These are phyloP conservation scores for Drosophila simulans DNA, from an alignment of 1,140 invertebrate species.

Conservation along the genomic window DNA sequence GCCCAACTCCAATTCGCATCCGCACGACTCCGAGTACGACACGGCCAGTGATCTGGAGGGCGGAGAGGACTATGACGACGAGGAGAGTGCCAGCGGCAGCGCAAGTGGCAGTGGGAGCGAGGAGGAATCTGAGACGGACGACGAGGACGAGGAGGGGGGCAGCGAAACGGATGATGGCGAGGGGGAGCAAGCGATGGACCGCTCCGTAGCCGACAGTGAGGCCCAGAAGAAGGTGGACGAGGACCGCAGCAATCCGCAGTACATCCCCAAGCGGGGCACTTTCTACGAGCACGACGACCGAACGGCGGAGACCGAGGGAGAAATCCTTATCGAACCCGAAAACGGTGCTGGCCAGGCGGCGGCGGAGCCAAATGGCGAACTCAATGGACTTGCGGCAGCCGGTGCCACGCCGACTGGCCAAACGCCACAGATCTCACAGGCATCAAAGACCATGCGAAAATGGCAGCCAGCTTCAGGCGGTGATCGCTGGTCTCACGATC, in stretches of 20 bases:
- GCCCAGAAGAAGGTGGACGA: constrained; percentile 93
- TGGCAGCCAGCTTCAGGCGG: constrained; percentile 84
- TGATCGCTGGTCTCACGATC: constrained; percentile 95
- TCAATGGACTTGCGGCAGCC: constrained; percentile 53
- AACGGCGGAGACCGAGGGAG: constrained; percentile 88
- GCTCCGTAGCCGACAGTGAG: constrained; percentile 85
- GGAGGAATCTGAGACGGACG: constrained; percentile 71
- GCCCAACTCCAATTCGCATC: constrained; percentile 72
- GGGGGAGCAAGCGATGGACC: constrained; percentile 85
- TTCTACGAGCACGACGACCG: constrained; percentile 98
- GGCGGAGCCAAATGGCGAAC: constrained; percentile 35
- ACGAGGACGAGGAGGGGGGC: constrained; percentile 85
- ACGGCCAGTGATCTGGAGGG: constrained; percentile 82
- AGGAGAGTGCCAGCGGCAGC: constrained; percentile 71
- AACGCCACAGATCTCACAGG: constrained; percentile 70
- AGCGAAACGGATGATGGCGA: constrained; percentile 85
- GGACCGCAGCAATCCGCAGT: constrained; percentile 97
- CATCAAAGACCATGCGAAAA: constrained; percentile 85
- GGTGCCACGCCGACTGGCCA: constrained; percentile 47
- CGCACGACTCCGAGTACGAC: constrained; percentile 82
- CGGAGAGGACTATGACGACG: constrained; percentile 84
- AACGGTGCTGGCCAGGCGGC: constrained; percentile 27
- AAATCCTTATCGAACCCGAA: constrained; percentile 34
- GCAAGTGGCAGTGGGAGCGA: constrained; percentile 82
- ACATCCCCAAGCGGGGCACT: constrained; percentile 97